Evolutionary conservation across 2,113 vertebrate species (phyloP).

Genomic region (Phalacrocorax pelagicus): DNA sequence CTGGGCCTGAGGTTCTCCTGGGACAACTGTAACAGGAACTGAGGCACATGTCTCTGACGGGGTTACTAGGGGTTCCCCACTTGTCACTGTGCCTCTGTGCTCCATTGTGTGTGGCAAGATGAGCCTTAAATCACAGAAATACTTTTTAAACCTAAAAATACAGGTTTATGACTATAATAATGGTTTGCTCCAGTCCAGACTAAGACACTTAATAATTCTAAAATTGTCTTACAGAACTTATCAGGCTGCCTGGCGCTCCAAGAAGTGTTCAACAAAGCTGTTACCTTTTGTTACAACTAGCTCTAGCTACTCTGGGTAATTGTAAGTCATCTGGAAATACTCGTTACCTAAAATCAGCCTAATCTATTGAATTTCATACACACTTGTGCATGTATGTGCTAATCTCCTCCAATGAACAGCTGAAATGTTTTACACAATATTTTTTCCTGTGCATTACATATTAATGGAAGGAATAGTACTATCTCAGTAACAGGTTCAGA

Average conservation of each 20-base stretch:
- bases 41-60: not conserved
- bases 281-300: not conserved
- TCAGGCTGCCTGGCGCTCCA: not conserved
- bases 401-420: not conserved
- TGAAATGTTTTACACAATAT: not conserved
- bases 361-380: not conserved
- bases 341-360: not conserved
- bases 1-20: not conserved
- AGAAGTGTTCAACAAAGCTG: not conserved
- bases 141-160: not conserved
- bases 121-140: not conserved
- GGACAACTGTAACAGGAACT: not conserved
- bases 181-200: not conserved
- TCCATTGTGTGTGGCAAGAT: not conserved
- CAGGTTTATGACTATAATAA: not conserved
- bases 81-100: not conserved
- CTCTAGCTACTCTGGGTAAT: not conserved
- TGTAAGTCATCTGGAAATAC: not conserved
- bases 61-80: accelerated
- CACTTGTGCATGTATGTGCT: not conserved
- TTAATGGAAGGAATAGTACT: not conserved
- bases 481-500: not conserved
- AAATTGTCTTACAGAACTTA: not conserved
- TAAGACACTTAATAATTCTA: not conserved
- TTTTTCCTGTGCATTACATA: not conserved